These are phyloP conservation scores for Prosapia bicincta DNA, from an alignment of 2,888 invertebrate genomes.

Conservation along the genomic window DNA sequence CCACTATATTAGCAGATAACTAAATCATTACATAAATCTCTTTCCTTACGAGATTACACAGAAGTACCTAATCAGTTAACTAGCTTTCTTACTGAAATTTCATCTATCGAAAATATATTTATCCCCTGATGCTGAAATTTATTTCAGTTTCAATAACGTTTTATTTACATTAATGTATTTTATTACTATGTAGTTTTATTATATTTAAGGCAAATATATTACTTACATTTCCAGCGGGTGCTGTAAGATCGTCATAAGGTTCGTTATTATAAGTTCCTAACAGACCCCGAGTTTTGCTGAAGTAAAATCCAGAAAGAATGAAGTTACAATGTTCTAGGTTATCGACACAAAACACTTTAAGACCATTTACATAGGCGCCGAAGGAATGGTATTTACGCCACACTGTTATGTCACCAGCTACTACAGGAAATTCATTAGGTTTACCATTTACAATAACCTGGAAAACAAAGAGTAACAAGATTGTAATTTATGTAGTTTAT, in stretches of 20 bases:
- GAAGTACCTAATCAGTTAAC: too few species aligned
- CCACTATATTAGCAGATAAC: too few species aligned
- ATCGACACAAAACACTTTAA: slow-evolving; percentile 57
- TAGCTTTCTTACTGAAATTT: too few species aligned
- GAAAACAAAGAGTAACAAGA: too few species aligned
- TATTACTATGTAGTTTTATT: too few species aligned
- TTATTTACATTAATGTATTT: too few species aligned
- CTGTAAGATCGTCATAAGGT: slow-evolving; percentile 75
- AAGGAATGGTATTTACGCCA: slow-evolving; percentile 58
- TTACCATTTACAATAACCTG: slow-evolving; percentile 63
- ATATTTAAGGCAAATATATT: not conserved
- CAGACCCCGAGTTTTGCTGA: slow-evolving; percentile 79
- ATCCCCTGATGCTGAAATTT: too few species aligned
- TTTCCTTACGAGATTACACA: too few species aligned
- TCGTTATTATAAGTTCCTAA: slow-evolving; percentile 90
- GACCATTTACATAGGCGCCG: slow-evolving; percentile 58
- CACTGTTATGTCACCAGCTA: slow-evolving; percentile 57
- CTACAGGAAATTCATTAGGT: slow-evolving; percentile 64
- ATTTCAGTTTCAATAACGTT: too few species aligned
- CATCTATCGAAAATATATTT: too few species aligned
- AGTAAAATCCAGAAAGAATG: slow-evolving; percentile 79
- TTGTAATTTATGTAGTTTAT: too few species aligned
- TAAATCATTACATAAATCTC: too few species aligned
- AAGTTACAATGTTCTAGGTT: slow-evolving; percentile 66
- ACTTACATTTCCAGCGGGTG: slow-evolving; percentile 68